These are phyloP conservation scores for Meriones unguiculatus DNA, from an alignment of 2,113 vertebrate genomes.

Conservation along the genomic window DNA sequence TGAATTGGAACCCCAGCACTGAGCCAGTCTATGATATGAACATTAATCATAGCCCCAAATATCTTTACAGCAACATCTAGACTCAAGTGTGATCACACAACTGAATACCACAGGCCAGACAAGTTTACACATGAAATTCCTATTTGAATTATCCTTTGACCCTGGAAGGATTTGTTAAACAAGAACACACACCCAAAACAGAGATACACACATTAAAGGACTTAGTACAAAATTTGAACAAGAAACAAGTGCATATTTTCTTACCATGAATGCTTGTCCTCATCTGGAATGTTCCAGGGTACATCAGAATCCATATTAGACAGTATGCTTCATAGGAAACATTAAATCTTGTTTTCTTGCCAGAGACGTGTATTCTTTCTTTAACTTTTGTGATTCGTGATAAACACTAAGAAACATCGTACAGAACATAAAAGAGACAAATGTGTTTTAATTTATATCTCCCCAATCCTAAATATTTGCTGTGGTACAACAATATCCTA, in stretches of 20 bases:
- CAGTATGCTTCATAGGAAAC: not conserved
- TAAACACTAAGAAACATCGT: slow-evolving; percentile 50
- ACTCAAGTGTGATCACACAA: not conserved
- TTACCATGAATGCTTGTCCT: not conserved
- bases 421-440: slow-evolving; percentile 64
- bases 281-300: not conserved
- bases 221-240: not conserved
- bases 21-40: not conserved
- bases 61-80: not conserved
- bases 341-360: slow-evolving; percentile 32
- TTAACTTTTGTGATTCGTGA: slow-evolving; percentile 45
- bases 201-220: not conserved
- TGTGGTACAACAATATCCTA: slow-evolving; percentile 54
- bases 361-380: slow-evolving; percentile 45
- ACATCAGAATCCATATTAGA: not conserved
- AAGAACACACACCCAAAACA: not conserved
- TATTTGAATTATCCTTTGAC: slow-evolving; percentile 19
- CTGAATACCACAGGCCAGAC: not conserved
- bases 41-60: not conserved
- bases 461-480: slow-evolving; percentile 64
- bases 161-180: slow-evolving; percentile 31
- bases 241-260: not conserved
- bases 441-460: slow-evolving; percentile 71
- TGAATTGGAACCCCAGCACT: not conserved
- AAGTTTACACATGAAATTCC: slow-evolving; percentile 38